Percentiles rank a stretch among this genome's conserved stretches.
Evolutionary conservation across 2,888 invertebrate genomes (phyloP).

Genomic region (Lamellibrachia satsuma): DNA sequence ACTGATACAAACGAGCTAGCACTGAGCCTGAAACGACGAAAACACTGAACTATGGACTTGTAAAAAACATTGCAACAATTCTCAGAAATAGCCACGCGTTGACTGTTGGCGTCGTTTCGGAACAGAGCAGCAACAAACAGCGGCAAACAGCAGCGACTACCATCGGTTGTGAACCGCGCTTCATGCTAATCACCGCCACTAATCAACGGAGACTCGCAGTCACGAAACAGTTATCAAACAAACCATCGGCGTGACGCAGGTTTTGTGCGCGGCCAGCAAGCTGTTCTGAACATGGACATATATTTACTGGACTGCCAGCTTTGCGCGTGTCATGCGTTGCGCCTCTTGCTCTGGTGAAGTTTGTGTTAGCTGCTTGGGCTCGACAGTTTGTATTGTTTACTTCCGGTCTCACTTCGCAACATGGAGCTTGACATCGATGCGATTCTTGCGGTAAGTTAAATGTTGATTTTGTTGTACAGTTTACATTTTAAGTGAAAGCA

Average conservation of each 20-base stretch:
- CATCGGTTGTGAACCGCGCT: not conserved
- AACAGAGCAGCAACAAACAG: not conserved
- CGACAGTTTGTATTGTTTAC: too few species aligned
- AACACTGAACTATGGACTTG: not conserved
- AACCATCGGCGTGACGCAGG: constrained; percentile 13
- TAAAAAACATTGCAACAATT: not conserved
- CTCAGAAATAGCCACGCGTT: not conserved
- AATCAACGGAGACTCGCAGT: not conserved
- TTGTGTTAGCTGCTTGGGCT: too few species aligned
- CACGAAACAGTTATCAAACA: not conserved
- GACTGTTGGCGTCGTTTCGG: not conserved
- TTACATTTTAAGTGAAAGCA: too few species aligned
- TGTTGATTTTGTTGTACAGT: too few species aligned
- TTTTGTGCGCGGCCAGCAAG: not conserved
- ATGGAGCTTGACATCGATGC: too few species aligned
- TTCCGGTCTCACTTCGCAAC: too few species aligned
- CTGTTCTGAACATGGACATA: not conserved
- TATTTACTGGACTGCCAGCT: too few species aligned
- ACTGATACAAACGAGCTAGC: not conserved
- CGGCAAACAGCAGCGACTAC: not conserved
- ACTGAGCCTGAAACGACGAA: not conserved
- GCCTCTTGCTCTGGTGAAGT: too few species aligned
- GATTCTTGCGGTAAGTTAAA: too few species aligned
- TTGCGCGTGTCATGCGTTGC: too few species aligned
- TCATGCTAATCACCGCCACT: not conserved